Conservation (phyloP, 2,888 invertebrate species). For the Acanthosepion esculentum region DNA sequence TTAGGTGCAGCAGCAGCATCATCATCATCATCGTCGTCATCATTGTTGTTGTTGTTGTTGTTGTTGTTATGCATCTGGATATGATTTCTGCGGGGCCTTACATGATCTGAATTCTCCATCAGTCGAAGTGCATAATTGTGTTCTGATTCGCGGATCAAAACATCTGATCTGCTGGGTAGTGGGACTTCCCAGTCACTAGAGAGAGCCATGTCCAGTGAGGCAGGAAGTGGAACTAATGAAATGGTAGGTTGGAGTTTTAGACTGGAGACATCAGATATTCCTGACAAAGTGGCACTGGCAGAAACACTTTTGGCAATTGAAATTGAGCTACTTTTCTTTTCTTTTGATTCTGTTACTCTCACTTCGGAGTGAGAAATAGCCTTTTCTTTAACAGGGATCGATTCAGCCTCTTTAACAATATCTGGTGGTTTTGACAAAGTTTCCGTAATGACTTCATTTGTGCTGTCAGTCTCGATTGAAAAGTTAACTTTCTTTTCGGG, state of each 20-base stretch:
- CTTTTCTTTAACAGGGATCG: neutral
- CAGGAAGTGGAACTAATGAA: slow-evolving; percentile 42
- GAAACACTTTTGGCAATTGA: slow-evolving; percentile 18
- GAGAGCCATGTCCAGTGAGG: neutral
- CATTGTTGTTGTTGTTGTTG: neutral
- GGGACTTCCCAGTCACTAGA: neutral
- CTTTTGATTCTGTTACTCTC: neutral
- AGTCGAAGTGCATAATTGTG: slow-evolving; percentile 41
- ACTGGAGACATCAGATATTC: neutral
- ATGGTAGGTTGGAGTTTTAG: neutral
- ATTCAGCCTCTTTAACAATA: neutral
- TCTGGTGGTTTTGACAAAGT: neutral
- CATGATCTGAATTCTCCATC: slow-evolving; percentile 40
- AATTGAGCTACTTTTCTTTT: neutral
- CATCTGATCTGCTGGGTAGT: neutral
- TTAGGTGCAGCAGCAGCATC: neutral
- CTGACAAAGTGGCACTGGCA: neutral
- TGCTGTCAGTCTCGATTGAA: neutral
- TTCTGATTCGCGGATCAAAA: slow-evolving; percentile 36
- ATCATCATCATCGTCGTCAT: neutral
- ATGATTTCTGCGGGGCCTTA: neutral
- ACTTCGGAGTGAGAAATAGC: neutral
- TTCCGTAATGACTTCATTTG: neutral
- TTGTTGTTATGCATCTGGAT: neutral
- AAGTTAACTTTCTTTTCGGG: neutral